These are phyloP conservation scores for Ctena decussata DNA, from an alignment of 2,888 invertebrate species.

Conservation along the genomic window DNA sequence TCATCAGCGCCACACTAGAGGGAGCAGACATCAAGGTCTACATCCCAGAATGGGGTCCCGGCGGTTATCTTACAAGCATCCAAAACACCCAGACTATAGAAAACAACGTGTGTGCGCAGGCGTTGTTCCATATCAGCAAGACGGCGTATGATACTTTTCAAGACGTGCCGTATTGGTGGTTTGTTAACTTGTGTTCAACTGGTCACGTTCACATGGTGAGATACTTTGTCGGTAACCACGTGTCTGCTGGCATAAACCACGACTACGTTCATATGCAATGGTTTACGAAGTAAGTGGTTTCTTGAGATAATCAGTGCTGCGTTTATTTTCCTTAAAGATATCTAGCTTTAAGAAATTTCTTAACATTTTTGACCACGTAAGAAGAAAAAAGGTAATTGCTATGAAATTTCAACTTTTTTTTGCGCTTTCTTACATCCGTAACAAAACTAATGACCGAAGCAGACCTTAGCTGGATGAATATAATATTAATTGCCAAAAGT, in stretches of 20 bases:
- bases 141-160: slow-evolving; percentile 59
- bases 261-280: slow-evolving; percentile 62
- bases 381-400: too few species aligned
- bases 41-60: slow-evolving; percentile 66
- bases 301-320: too few species aligned
- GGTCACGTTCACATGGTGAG: slow-evolving; percentile 64
- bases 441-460: too few species aligned
- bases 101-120: slow-evolving; percentile 66
- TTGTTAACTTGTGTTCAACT: slow-evolving; percentile 61
- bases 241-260: slow-evolving; percentile 51
- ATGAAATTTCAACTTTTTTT: too few species aligned
- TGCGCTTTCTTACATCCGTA: too few species aligned
- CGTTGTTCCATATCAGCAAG: slow-evolving; percentile 63
- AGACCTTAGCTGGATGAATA: too few species aligned
- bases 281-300: slow-evolving; percentile 53
- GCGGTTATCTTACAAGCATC: slow-evolving; percentile 63
- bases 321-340: too few species aligned
- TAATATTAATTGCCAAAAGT: too few species aligned
- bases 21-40: slow-evolving; percentile 70
- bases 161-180: slow-evolving; percentile 63
- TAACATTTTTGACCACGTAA: too few species aligned
- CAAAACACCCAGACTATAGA: slow-evolving; percentile 63
- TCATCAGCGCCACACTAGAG: slow-evolving; percentile 54
- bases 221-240: slow-evolving; percentile 63
- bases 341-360: too few species aligned